These are phyloP conservation scores for Drosophila melanica DNA, from an alignment of 1,140 invertebrate genomes.

Conservation along the genomic window DNA sequence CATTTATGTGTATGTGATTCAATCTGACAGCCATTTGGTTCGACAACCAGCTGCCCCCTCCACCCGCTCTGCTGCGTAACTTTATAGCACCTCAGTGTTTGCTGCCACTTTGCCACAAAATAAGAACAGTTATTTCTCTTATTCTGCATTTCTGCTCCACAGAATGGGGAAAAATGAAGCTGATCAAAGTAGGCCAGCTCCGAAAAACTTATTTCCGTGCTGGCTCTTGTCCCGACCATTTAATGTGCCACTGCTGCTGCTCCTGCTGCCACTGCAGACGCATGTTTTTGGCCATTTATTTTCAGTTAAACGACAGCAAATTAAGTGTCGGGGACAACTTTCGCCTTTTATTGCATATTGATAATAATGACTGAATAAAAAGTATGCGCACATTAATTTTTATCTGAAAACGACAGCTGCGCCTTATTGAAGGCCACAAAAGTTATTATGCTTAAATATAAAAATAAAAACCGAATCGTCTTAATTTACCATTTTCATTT, in stretches of 20 bases:
- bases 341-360: slow-evolving; percentile 68
- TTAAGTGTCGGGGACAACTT: slow-evolving; percentile 66
- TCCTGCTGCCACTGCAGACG: slow-evolving; percentile 42
- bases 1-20: slow-evolving; percentile 28
- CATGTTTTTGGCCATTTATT: slow-evolving; percentile 71
- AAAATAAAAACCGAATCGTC: neutral
- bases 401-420: slow-evolving; percentile 58
- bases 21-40: slow-evolving; percentile 45
- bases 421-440: slow-evolving; percentile 25
- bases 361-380: slow-evolving; percentile 72
- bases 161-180: slow-evolving; percentile 41
- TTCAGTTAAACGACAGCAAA: slow-evolving; percentile 73
- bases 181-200: slow-evolving; percentile 48
- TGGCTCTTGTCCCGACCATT: slow-evolving; percentile 26
- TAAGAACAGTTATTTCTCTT: slow-evolving; percentile 57
- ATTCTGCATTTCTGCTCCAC: slow-evolving; percentile 32
- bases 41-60: slow-evolving; percentile 29
- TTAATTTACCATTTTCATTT: slow-evolving; percentile 4
- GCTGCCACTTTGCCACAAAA: slow-evolving; percentile 72
- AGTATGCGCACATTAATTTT: slow-evolving; percentile 66
- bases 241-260: slow-evolving; percentile 57
- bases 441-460: neutral
- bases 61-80: slow-evolving; percentile 47
- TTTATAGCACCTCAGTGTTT: slow-evolving; percentile 71
- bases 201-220: neutral